Evolutionary conservation across 2,797 vertebrate genomes (phyloP).

Genomic region (Ataeniobius toweri): DNA sequence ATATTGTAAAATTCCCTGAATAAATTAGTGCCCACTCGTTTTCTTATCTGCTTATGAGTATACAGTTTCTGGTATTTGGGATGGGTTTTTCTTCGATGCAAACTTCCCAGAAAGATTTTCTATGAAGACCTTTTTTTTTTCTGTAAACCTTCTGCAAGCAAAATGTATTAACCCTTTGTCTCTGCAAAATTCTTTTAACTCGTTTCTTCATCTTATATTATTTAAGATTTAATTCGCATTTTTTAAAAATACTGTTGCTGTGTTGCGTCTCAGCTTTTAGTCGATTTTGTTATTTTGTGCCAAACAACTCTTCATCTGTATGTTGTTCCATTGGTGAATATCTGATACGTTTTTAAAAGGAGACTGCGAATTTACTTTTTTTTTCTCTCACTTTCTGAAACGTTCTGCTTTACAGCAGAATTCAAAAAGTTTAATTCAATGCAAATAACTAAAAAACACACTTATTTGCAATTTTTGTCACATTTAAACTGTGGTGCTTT

Average conservation of each 20-base stretch:
- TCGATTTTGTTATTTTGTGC: neutral
- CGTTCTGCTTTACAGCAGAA: neutral
- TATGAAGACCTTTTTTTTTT: slow-evolving; percentile 1
- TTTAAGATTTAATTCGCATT: neutral
- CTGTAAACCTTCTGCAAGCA: neutral
- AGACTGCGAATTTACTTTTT: no score
- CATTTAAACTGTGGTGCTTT: neutral
- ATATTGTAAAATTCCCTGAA: slow-evolving; percentile 74
- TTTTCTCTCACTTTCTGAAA: no score
- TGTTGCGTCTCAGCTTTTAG: neutral
- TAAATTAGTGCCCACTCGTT: slow-evolving; percentile 74
- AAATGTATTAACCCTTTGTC: slow-evolving; percentile 28
- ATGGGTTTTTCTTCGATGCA: slow-evolving; percentile 57
- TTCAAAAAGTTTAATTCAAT: neutral
- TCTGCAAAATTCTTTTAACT: neutral
- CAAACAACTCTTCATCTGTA: no score
- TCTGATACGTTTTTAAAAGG: no score
- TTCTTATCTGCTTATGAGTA: slow-evolving; percentile 60
- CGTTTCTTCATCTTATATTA: neutral
- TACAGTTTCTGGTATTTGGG: slow-evolving; percentile 62
- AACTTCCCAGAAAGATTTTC: slow-evolving; percentile 63
- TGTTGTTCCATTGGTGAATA: no score
- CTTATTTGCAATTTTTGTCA: neutral
- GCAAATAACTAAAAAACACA: neutral
- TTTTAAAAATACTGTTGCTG: neutral